phyloP scores from a whole-genome alignment of 2,888 invertebrate species.

The Miltochrista miniata region DNA sequence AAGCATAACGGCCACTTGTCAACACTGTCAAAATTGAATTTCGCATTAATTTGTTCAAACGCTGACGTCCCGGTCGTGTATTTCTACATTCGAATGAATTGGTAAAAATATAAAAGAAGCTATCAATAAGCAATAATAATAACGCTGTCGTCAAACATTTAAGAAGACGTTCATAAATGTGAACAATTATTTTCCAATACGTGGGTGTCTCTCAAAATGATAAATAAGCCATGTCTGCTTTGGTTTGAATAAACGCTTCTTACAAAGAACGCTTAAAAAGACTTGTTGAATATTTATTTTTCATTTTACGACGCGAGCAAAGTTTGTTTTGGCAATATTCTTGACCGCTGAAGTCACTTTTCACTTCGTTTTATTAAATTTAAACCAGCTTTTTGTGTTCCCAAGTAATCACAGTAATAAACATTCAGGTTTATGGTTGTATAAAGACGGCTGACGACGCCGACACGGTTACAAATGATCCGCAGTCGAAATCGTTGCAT shows the following conservation, averaged over 20 bases:
- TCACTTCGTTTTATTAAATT: constrained; percentile 9
- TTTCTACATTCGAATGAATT: no score
- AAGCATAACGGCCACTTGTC: no score
- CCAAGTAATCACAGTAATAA: background rate
- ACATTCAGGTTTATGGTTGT: background rate
- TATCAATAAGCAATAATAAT: no score
- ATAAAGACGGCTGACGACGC: background rate
- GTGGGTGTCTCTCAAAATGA: constrained; percentile 1
- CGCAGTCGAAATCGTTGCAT: no score
- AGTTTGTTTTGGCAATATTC: constrained; percentile 26
- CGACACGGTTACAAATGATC: no score
- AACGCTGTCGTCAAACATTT: background rate
- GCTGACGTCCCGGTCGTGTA: no score
- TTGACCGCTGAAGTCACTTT: constrained; percentile 12
- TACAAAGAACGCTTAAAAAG: constrained; percentile 11
- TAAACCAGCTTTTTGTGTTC: background rate
- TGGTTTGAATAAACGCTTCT: background rate
- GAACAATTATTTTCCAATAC: background rate
- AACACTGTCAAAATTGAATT: no score
- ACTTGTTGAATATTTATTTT: constrained; percentile 23
- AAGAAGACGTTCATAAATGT: background rate
- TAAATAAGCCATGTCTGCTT: background rate
- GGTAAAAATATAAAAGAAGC: no score
- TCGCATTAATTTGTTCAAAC: no score
- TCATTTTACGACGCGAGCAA: constrained; percentile 19